phyloP scores from a whole-genome alignment of 2,113 vertebrate species.

The Hyaena hyaena region DNA sequence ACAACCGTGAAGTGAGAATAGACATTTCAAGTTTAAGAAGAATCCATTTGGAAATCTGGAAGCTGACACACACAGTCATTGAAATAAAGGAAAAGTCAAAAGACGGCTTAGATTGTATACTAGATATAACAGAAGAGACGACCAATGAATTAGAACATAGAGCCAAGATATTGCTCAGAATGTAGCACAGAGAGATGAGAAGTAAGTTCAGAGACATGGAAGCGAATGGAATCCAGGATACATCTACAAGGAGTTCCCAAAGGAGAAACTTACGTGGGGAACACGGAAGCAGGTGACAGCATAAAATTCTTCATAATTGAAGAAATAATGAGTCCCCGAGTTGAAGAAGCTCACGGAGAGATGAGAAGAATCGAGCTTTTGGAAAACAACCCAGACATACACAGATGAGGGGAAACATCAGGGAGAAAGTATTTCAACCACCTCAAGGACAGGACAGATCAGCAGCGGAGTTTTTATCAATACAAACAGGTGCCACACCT shows the following conservation, averaged over 20 bases:
- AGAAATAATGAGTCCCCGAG: not conserved
- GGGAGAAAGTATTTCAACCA: not conserved
- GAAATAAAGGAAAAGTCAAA: not conserved
- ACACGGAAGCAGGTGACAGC: not conserved
- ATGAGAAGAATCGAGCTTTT: not conserved
- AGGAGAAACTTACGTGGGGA: accelerated
- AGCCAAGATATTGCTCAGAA: no score
- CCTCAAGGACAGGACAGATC: not conserved
- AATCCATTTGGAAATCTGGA: not conserved
- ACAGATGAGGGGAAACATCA: not conserved
- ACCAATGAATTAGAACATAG: not conserved
- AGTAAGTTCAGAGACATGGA: not conserved
- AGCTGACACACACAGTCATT: not conserved
- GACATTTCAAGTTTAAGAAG: not conserved
- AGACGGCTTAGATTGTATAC: not conserved
- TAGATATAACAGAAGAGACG: not conserved
- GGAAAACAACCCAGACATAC: not conserved
- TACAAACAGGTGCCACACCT: no score
- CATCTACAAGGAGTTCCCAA: accelerated
- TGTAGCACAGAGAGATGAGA: no score
- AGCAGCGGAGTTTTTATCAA: no score
- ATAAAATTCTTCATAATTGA: not conserved
- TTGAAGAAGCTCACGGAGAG: not conserved
- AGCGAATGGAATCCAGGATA: not conserved
- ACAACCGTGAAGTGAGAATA: not conserved